Evolutionary conservation across 2,888 invertebrate species (phyloP), one percentile per base, ranked within the genome.

Genomic region (Agonopterix arenella): DNA sequence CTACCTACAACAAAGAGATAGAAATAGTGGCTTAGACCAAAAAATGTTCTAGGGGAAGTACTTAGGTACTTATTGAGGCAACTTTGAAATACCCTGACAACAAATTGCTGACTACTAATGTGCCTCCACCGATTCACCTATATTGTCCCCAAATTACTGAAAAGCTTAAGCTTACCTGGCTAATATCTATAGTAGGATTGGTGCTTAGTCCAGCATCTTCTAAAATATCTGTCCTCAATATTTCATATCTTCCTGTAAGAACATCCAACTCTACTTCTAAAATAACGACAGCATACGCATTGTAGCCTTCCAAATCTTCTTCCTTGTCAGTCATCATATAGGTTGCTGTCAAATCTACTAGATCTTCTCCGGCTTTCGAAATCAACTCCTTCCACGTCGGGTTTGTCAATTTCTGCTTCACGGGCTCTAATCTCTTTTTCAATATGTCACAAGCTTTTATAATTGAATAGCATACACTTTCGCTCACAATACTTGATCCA

Each of bases 191-290:
- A 55, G 83, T 75, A 7, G 94, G 94, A 70, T 91, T 94, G 46
- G 93, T 79, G 69, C 93, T 93, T 55, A 91, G 71, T 0, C 94
- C 94, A 0, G 90, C 90, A 68, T 94, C 94, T 66, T 94, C 93
- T 52, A 93, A 66, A 54, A 94, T 77, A 75, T 94, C 94, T 0
- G 90, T 91, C 55, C 93, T 80, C 1, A 74, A 65, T 41, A 93
- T 74, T 61, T 92, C 80, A 57, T 91, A 91, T 62, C 92, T 91
- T 2, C 95, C 95, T 1, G 94, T 94, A 45, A 94, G 68, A 2
- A 94, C 76, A 69, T 95, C 95, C 3, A 95, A 64, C 63, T 93
- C 91, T 0, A 93, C 91, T 77, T 95, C 95, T 7, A 91, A 68
- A 11, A 92, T 89, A 1, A 89, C 76, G 0, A 91, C 90, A 7